Evolutionary conservation across 2,797 vertebrate genomes (phyloP).

Genomic region (Ataeniobius toweri): DNA sequence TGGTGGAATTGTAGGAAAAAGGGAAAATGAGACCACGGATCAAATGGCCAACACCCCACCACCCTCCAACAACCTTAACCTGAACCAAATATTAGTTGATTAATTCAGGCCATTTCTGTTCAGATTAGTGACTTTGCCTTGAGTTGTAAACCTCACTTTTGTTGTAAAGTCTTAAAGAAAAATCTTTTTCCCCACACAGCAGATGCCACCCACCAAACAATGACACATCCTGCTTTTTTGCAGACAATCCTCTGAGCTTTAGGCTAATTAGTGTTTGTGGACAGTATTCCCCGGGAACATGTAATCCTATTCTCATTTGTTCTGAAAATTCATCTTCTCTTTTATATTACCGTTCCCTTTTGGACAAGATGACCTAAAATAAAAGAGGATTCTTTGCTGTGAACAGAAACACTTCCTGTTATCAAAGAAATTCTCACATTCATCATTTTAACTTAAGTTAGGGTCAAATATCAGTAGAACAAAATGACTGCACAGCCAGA

Average conservation of each 20-base stretch:
- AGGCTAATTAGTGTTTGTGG: constrained; percentile 65
- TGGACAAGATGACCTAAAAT: not conserved
- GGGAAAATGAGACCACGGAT: not conserved
- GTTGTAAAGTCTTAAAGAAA: constrained; percentile 19
- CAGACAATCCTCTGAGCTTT: constrained; percentile 46
- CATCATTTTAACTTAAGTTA: not conserved
- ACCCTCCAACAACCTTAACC: not conserved
- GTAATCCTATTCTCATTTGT: constrained; percentile 43
- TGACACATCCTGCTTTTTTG: constrained; percentile 24
- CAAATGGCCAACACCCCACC: not conserved
- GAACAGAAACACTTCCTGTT: not conserved
- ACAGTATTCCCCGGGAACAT: constrained; percentile 50
- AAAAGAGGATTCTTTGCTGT: not conserved
- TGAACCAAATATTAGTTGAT: too few species aligned
- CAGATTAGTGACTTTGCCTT: constrained; percentile 15
- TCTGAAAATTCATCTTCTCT: constrained; percentile 19
- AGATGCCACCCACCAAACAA: constrained; percentile 54
- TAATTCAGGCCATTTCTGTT: not conserved
- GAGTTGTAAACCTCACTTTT: constrained; percentile 21
- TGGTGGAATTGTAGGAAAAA: not conserved
- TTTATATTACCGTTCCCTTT: constrained; percentile 15
- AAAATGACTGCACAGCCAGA: not conserved
- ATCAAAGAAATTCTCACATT: not conserved
- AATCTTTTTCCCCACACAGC: constrained; percentile 14
- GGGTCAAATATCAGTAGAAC: not conserved